Evolutionary conservation across 2,888 invertebrate species (phyloP).

Genomic region (Agonopterix subpropinquella): DNA sequence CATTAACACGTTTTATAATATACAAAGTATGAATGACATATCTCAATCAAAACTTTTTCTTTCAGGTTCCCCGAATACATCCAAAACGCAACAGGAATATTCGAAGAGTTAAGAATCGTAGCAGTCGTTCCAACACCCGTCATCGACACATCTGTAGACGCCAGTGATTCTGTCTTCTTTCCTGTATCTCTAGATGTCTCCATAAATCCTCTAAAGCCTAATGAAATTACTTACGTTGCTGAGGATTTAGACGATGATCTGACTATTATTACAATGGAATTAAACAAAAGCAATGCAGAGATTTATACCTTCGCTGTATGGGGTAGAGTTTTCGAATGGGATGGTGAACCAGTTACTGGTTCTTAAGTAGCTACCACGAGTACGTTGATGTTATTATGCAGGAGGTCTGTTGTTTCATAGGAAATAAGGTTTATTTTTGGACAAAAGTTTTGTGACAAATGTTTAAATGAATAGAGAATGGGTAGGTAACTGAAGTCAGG

Average conservation of each 20-base stretch:
- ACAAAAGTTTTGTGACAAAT: too few species aligned
- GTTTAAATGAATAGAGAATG: too few species aligned
- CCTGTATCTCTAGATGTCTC: conserved; percentile 66
- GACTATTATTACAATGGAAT: conserved; percentile 27
- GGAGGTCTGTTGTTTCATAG: too few species aligned
- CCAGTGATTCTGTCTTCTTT: conserved; percentile 51
- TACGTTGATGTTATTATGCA: too few species aligned
- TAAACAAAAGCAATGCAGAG: conserved; percentile 33
- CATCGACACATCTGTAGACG: conserved; percentile 22
- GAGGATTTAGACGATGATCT: conserved; percentile 11
- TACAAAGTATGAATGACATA: too few species aligned
- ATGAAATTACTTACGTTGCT: conserved; percentile 35
- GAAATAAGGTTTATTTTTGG: too few species aligned
- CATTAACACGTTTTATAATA: too few species aligned
- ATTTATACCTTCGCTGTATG: conserved; percentile 70
- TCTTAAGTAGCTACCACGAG: too few species aligned
- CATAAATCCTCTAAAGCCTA: conserved; percentile 63
- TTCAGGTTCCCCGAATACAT: conserved; percentile 61
- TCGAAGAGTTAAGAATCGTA: conserved; percentile 58
- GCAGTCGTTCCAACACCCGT: conserved; percentile 55
- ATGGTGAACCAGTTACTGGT: conserved; percentile 31
- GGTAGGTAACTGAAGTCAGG: too few species aligned
- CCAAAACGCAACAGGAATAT: conserved; percentile 48
- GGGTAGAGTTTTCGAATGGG: conserved; percentile 66
- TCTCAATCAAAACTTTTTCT: conserved; percentile 4